Conservation (phyloP, 1,140 invertebrate genomes). For the Drepana arcuata region DNA sequence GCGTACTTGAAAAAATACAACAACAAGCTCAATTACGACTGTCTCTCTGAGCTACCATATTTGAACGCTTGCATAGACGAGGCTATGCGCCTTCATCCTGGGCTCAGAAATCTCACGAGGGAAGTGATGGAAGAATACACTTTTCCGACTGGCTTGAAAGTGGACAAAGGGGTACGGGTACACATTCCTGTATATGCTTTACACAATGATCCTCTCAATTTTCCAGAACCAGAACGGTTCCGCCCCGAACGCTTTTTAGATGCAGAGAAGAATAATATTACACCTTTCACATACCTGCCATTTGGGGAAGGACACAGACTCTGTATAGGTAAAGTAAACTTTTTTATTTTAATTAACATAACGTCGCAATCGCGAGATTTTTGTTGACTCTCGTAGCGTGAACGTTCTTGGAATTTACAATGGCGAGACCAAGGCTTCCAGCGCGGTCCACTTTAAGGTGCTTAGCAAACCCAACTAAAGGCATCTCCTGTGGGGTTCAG, state of each 20-base stretch:
- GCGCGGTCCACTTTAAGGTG: constrained; percentile 7
- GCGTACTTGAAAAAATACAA: constrained; percentile 34
- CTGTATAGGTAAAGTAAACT: constrained; percentile 20
- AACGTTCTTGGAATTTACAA: constrained; percentile 20
- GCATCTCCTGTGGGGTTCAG: too few relatives aligned
- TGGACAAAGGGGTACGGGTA: constrained; percentile 31
- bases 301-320: constrained; percentile 24
- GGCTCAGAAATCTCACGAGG: constrained; percentile 15
- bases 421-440: constrained; percentile 14
- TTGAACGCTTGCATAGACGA: constrained; percentile 25
- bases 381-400: too few relatives aligned
- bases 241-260: constrained; percentile 77
- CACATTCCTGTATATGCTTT: constrained; percentile 36
- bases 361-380: too few relatives aligned
- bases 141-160: constrained; percentile 27
- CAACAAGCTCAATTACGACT: constrained; percentile 44
- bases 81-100: constrained; percentile 33
- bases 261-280: constrained; percentile 29
- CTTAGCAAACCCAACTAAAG: too few relatives aligned
- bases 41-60: constrained; percentile 44
- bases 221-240: constrained; percentile 75
- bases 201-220: constrained; percentile 66
- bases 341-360: constrained; percentile 19
- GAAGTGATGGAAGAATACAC: constrained; percentile 32
- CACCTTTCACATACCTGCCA: constrained; percentile 19